phyloP scores from a whole-genome alignment of 2,888 invertebrate genomes.

The Eueremaeus valkanovi region DNA sequence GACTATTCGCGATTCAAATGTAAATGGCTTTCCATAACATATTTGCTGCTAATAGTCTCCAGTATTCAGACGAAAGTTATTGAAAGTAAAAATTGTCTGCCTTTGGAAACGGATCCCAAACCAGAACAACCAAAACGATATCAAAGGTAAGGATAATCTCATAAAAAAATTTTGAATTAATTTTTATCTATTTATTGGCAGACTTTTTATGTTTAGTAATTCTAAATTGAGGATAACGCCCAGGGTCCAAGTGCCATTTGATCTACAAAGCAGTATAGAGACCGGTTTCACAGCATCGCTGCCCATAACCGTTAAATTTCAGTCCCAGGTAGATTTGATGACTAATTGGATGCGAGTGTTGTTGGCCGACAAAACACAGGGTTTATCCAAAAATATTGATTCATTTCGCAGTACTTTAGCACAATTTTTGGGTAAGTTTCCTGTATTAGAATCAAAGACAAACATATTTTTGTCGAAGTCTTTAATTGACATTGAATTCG shows the following conservation, averaged over 20 bases:
- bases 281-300: constrained; percentile 4
- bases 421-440: not conserved
- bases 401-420: not conserved
- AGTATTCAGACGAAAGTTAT: not conserved
- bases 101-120: too few species aligned
- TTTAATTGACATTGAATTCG: not conserved
- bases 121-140: not conserved
- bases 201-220: constrained; percentile 11
- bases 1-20: not conserved
- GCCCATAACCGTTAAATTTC: constrained; percentile 31
- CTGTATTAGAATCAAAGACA: not conserved
- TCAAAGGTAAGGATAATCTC: not conserved
- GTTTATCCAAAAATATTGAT: not conserved
- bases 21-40: not conserved
- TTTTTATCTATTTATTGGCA: not conserved
- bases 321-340: constrained; percentile 1
- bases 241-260: not conserved
- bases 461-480: not conserved
- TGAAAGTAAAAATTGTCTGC: not conserved
- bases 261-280: not conserved
- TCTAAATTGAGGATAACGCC: not conserved
- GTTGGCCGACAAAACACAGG: not conserved
- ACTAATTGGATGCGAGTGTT: not conserved
- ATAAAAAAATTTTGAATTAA: not conserved
- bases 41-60: not conserved